These are phyloP conservation scores for Monoplex corrugatus DNA, from an alignment of 2,888 invertebrate species.

Conservation along the genomic window DNA sequence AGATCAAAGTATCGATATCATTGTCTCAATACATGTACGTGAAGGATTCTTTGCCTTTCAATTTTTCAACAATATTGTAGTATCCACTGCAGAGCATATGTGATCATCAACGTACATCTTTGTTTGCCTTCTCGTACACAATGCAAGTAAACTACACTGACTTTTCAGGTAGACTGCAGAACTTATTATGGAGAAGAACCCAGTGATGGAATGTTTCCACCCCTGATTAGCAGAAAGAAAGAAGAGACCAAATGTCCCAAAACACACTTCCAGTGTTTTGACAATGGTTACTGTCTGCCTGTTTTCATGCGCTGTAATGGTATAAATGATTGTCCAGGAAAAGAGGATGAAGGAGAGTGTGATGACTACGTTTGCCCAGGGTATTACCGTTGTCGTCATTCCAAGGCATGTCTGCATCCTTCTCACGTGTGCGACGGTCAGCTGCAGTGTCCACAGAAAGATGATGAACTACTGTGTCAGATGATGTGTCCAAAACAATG, in stretches of 20 bases:
- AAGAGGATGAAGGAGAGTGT: not conserved
- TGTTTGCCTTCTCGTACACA: not conserved
- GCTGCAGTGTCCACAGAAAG: slow-evolving; percentile 20
- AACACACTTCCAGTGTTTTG: not conserved
- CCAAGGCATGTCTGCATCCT: slow-evolving; percentile 12
- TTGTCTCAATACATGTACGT: no score
- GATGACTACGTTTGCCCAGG: not conserved
- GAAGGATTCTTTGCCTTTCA: no score
- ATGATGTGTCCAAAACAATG: not conserved
- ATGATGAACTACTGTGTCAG: slow-evolving; percentile 8
- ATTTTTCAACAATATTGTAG: no score
- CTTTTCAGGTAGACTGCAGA: not conserved
- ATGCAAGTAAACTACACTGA: not conserved
- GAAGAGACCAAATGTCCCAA: no score
- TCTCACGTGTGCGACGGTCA: slow-evolving; percentile 18
- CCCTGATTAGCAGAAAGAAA: not conserved
- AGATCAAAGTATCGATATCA: no score
- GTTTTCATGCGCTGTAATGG: slow-evolving; percentile 29
- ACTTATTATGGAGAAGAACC: no score
- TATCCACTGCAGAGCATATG: no score
- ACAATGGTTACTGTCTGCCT: not conserved
- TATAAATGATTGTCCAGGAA: slow-evolving; percentile 10
- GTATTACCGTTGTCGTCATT: slow-evolving; percentile 32
- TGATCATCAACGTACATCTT: not conserved
- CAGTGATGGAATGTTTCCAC: no score